Conservation (phyloP, 2,888 invertebrate species). For the Branchipolynoe longqiensis region DNA sequence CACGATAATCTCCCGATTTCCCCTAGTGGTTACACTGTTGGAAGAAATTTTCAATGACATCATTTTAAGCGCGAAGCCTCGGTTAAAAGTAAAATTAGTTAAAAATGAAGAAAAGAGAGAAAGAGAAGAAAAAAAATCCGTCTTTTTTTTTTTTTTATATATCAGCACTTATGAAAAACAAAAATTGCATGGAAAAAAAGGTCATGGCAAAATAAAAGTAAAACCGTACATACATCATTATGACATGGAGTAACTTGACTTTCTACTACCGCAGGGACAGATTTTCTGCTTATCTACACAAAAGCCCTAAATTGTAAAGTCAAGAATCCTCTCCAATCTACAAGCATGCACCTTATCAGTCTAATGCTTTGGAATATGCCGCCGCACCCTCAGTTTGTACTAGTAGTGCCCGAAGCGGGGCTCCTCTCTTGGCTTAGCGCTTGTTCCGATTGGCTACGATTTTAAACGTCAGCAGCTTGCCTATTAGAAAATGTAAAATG, state of each 20-base stretch:
- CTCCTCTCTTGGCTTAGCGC: conserved; percentile 10
- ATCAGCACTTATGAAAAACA: conserved; percentile 4
- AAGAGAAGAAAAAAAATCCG: conserved; percentile 31
- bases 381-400: conserved; percentile 5
- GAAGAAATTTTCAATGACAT: conserved; percentile 24
- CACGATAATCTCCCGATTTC: conserved; percentile 16
- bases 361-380: conserved; percentile 53
- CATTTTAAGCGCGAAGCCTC: conserved; percentile 21
- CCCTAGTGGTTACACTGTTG: background rate
- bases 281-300: conserved; percentile 51
- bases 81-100: conserved; percentile 32
- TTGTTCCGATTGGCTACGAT: conserved; percentile 11
- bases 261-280: conserved; percentile 36
- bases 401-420: conserved; percentile 25
- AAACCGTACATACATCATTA: conserved; percentile 31
- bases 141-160: too few relatives aligned
- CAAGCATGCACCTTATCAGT: conserved; percentile 59
- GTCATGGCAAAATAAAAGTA: conserved; percentile 17
- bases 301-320: conserved; percentile 34
- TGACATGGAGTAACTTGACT: conserved; percentile 4
- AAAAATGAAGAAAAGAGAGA: too few relatives aligned
- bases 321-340: conserved; percentile 56
- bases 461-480: conserved; percentile 48
- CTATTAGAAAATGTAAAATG: conserved; percentile 51
- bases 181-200: background rate